Evolutionary conservation across 1,140 invertebrate species (phyloP), one percentile per base, ranked within the genome.

Genomic region (Gryon sp.): DNA sequence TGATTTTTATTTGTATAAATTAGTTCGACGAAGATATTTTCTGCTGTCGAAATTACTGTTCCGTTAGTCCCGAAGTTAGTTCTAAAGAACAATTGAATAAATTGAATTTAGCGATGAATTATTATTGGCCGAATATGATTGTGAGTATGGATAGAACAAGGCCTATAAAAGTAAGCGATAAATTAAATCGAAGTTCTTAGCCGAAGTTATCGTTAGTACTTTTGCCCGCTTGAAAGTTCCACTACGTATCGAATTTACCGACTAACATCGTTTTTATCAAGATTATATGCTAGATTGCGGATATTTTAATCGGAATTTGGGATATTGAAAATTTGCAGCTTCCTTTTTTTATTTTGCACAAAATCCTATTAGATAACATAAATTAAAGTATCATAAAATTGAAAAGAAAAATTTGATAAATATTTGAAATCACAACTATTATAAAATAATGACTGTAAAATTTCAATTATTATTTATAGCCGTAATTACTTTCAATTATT

Each of bases 11-110:
- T 57, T 57, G 26, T 55, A 53, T 55, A 32, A 62, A 55, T 19
- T 5, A 1, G 5, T 22, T 12, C 28, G 16, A n/a, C n/a, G 36
- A 48, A 53, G 16, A 66, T 53, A 52, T 24, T 48, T 46, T 7
- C 22, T 30, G 32, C 15, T 15, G 46, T 32, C 45, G 20, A 52
- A 52, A 60, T 60, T 70, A 70, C 50, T 30, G 43, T 46, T 68
- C 41, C 30, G 46, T 46, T 68, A 41, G 28, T 38, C 18, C 16
- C 19, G 22, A 68, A 68, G 50, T 68, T 57, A 68, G 63, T 68
- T 68, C 41, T 57, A 68, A 68, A 68, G 63, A 57, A 57, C 63
- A 68, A 68, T 68, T 46, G 63, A 48, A 68, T 68, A 68, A 68
- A 68, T 68, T 68, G 63, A 68, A 68, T 57, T 48, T 32, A 46